Evolutionary conservation across 2,113 vertebrate species (phyloP).

Genomic region (Daboia siamensis): DNA sequence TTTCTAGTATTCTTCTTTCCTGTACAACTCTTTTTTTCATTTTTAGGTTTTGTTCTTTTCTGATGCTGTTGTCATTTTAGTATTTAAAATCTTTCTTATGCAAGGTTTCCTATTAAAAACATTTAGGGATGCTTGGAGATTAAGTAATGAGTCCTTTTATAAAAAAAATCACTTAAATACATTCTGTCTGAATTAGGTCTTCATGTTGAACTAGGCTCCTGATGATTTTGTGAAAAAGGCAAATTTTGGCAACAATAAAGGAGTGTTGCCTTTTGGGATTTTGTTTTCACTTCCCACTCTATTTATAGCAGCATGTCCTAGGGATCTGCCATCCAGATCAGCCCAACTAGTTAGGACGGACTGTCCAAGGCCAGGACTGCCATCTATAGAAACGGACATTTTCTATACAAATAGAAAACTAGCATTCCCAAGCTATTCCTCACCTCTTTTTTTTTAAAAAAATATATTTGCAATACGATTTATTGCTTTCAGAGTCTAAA

Average conservation of each 20-base stretch:
- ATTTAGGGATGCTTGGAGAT: not conserved
- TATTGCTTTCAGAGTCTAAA: not conserved
- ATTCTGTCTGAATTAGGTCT: not conserved
- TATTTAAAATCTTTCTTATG: conserved; percentile 40
- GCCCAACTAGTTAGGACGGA: not conserved
- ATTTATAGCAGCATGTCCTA: not conserved
- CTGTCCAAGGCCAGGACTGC: not conserved
- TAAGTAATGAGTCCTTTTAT: not conserved
- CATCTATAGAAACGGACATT: not conserved
- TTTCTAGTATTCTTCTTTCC: conserved; percentile 61
- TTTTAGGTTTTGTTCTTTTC: conserved; percentile 36
- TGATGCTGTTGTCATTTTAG: conserved; percentile 35
- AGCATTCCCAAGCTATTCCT: not conserved
- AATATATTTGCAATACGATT: not conserved
- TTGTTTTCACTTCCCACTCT: not conserved
- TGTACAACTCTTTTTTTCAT: conserved; percentile 48
- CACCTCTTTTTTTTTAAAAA: not conserved
- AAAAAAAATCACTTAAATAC: not conserved
- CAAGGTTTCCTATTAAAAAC: conserved; percentile 19
- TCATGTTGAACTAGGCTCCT: not conserved
- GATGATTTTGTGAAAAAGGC: not conserved
- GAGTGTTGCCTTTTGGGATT: not conserved
- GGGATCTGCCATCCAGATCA: not conserved
- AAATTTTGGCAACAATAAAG: not conserved
- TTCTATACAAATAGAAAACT: not conserved